Base-by-base conservation (phyloP, 2,113 vertebrate genomes). In the Zapornia atra region DNA sequence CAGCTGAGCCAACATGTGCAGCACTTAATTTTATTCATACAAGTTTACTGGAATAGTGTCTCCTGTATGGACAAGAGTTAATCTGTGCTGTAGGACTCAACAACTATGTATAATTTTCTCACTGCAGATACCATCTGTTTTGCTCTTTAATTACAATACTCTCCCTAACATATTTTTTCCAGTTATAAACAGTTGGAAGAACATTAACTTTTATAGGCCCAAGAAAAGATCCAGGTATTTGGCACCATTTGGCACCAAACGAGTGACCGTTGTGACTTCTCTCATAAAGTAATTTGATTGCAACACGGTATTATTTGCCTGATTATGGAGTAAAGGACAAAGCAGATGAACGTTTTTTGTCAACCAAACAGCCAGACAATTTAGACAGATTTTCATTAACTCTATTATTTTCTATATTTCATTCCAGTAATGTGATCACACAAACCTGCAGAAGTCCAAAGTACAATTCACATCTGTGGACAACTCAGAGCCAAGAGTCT, bases 141-240 rank as follows among this genome's bases (percentile, higher is more conserved):
- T 96, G 8, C 18, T 97, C 10, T 87, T 89, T 92, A 88, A 88
- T 95, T 96, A 50, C 33, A 76, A 64, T 81, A n/a, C 11, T 82
- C 6, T 48, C 46, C 26, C 61, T 71, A 79, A 85, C 34, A 61
- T 65, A 46, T 46, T 68, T 92, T 87, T 94, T 69, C 34, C 42
- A 82, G 22, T 59, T 94, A 81, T 34, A 77, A 96, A 77, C 40
- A 20, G 5, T 42, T 88, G 61, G 66, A 78, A 96, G n/a, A 96
- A 77, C 14, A 73, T 72, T 86, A 91, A 78, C 60, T 93, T 97
- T 69, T 86, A 87, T 36, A 94, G 53, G 8, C 24, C 79, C 10
- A 71, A 82, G 48, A 82, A 69, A 84, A 88, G 9, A 93, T 81
- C 40, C 15, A 86, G 69, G 18, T 63, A 77, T 61, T 93, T 92